These are phyloP conservation scores for Hippocampus mohnikei DNA, from an alignment of 2,113 vertebrate species.

Conservation along the genomic window DNA sequence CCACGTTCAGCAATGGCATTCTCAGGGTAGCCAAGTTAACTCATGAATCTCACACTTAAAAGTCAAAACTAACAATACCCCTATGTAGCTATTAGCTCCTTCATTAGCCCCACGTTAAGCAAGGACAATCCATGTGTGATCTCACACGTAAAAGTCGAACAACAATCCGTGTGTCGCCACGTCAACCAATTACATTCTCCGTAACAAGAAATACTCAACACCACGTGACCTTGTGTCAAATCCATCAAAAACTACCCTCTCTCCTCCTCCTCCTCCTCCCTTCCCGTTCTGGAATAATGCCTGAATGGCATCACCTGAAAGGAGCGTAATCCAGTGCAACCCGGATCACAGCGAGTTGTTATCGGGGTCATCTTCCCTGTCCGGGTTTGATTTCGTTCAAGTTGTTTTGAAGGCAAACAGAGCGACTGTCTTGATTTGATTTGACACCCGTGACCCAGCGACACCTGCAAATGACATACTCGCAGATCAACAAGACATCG, in stretches of 20 bases:
- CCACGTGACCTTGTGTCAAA: not conserved
- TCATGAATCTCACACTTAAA: no score
- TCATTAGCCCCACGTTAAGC: no score
- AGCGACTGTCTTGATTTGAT: not conserved
- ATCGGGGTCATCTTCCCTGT: not conserved
- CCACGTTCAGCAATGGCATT: not conserved
- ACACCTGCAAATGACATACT: not conserved
- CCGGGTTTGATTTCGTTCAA: not conserved
- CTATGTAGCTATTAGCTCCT: no score
- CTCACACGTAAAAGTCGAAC: no score
- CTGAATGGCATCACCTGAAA: conserved; percentile 2
- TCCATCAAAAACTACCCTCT: not conserved
- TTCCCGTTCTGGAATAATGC: conserved; percentile 1
- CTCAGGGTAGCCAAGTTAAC: not conserved
- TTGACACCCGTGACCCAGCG: not conserved
- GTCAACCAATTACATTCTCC: not conserved
- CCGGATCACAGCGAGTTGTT: conserved; percentile 2
- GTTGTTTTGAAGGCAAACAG: not conserved
- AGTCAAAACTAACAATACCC: no score
- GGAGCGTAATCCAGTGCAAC: conserved; percentile 2
- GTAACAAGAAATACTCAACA: not conserved
- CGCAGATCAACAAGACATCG: not conserved
- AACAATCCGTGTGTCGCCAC: not conserved
- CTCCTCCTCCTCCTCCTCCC: not conserved
- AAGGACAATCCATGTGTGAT: not conserved